Evolutionary conservation across 2,113 vertebrate species (phyloP).

Genomic region (Eptesicus fuscus): DNA sequence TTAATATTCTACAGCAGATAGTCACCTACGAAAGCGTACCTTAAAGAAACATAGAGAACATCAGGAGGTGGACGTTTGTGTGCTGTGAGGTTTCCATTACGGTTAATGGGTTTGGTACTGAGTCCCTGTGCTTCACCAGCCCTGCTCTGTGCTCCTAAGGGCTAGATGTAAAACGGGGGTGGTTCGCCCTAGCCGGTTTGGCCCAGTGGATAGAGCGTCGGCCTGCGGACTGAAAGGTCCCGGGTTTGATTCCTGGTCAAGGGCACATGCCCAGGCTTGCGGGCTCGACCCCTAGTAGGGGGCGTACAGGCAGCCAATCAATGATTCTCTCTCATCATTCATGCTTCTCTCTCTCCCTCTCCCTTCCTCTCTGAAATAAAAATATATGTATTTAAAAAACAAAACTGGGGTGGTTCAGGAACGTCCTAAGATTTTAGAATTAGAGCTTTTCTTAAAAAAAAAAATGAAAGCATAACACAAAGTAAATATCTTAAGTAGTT

Average conservation of each 20-base stretch:
- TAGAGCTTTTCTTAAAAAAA: background rate
- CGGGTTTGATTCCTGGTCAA: no score
- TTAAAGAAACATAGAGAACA: conserved; percentile 63
- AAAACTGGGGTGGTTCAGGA: background rate
- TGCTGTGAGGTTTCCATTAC: conserved; percentile 49
- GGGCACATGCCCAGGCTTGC: no score
- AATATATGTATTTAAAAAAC: no score
- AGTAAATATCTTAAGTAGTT: background rate
- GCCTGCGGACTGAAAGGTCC: no score
- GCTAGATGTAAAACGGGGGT: background rate
- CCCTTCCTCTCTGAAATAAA: no score
- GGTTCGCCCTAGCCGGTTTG: no score
- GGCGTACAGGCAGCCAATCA: no score
- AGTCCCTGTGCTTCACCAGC: conserved; percentile 17
- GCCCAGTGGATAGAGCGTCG: no score
- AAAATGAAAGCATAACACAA: background rate
- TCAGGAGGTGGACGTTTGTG: conserved; percentile 61
- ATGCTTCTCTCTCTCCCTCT: no score
- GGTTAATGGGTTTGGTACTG: conserved; percentile 37
- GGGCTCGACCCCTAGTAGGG: no score
- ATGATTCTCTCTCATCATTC: no score
- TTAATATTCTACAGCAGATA: conserved; percentile 71
- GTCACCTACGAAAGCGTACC: conserved; percentile 63
- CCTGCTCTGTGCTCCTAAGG: conserved; percentile 29
- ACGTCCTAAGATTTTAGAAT: background rate